phyloP scores from a whole-genome alignment of 2,113 vertebrate genomes.

The Dolichotis patagonum region DNA sequence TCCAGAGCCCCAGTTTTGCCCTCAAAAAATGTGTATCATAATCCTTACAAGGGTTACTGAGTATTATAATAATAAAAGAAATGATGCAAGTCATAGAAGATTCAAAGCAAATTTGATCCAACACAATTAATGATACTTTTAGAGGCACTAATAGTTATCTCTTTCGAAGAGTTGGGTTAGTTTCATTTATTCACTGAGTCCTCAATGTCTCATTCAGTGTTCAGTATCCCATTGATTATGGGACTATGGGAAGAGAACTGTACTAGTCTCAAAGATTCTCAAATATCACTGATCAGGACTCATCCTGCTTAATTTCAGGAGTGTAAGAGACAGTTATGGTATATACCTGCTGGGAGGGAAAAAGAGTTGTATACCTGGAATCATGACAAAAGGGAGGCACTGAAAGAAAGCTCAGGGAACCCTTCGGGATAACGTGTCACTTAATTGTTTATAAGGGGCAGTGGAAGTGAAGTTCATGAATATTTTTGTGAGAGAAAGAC shows the following conservation, averaged over 20 bases:
- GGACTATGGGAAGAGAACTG: slow-evolving; percentile 35
- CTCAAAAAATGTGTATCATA: background rate
- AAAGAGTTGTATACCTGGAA: background rate
- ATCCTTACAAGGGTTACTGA: background rate
- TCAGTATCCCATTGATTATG: background rate
- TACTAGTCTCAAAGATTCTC: background rate
- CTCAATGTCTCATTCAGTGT: background rate
- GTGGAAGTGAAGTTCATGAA: background rate
- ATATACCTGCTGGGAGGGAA: background rate
- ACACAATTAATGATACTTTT: background rate
- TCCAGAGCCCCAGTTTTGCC: background rate
- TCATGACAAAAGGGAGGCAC: background rate
- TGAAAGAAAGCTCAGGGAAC: background rate
- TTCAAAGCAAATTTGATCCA: background rate
- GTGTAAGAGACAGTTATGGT: background rate
- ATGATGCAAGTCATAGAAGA: background rate
- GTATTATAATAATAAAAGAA: background rate
- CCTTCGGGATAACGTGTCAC: background rate
- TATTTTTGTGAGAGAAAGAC: background rate
- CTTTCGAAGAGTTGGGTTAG: slow-evolving; percentile 15
- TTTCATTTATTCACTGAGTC: slow-evolving; percentile 40
- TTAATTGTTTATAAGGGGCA: background rate
- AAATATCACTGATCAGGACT: background rate
- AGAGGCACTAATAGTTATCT: background rate
- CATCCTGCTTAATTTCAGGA: background rate